Percentiles rank a stretch among this genome's conserved stretches.
These are phyloP conservation scores for Sphenodon punctatus DNA, from an alignment of 2,797 vertebrate genomes.

Conservation along the genomic window DNA sequence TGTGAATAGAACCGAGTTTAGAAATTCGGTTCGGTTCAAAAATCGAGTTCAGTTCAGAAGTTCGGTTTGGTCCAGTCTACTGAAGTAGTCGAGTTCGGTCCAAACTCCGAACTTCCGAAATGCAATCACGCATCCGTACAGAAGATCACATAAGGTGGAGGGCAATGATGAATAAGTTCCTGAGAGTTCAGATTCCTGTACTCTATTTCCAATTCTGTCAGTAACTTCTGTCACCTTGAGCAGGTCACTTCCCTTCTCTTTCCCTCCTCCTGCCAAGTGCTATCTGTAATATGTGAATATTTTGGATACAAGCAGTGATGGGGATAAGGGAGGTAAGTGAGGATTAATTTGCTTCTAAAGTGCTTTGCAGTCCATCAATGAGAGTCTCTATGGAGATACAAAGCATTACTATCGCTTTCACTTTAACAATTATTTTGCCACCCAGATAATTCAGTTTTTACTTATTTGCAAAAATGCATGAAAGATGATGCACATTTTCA, in stretches of 20 bases:
- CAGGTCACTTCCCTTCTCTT: not conserved
- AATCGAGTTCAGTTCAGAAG: too few species aligned
- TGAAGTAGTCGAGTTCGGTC: too few species aligned
- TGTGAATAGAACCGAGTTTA: too few species aligned
- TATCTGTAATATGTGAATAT: not conserved
- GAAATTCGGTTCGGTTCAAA: too few species aligned
- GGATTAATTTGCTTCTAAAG: constrained; percentile 26
- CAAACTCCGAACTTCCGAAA: too few species aligned
- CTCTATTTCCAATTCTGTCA: not conserved
- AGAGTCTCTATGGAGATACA: not conserved
- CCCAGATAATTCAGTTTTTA: constrained; percentile 19
- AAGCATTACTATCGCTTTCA: constrained; percentile 16
- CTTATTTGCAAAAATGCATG: constrained; percentile 14
- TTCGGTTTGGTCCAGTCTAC: too few species aligned
- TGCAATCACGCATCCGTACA: not conserved
- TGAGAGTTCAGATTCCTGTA: constrained; percentile 6
- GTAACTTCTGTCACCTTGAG: not conserved
- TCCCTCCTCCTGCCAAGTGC: accelerated
- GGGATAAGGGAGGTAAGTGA: too few species aligned
- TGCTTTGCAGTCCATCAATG: not conserved
- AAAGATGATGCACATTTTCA: constrained; percentile 20
- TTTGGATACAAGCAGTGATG: too few species aligned
- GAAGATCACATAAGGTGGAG: too few species aligned
- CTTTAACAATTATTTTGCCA: constrained; percentile 9
- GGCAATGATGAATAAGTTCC: not conserved